Evolutionary conservation across 64 coral and sea anemone species (phyloP), one percentile per base, ranked within the genome.

Genomic region (Stylophora pistillata): DNA sequence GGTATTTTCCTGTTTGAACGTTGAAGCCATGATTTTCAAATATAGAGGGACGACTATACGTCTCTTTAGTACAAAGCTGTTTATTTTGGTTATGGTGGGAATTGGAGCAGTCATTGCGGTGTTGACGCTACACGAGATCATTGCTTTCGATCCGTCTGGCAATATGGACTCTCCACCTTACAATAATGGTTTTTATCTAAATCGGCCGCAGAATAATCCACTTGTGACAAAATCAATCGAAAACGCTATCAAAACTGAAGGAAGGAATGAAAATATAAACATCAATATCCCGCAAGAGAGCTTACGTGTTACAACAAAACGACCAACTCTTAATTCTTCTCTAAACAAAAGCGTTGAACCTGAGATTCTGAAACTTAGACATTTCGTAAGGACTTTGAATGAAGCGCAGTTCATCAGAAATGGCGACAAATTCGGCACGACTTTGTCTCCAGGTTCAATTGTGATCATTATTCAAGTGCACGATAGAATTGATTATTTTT

Each of bases 381-480:
- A 92, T 53, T 61, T 86, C 27, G 71, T 92, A 9, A 55, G 32
- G n/a, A n/a, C 47, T 13, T 13, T 55, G 29, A 92, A 92, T 74
- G 41, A 62, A 0, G 23, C 56, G 70, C 47, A 92, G 30, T 23
- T 26, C 53, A 78, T 92, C 0, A 70, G 73, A 62, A 96, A 96
- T 82, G 17, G 28, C 3, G 95, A 83, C 12, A 74, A 47, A 70
- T 96, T 93, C 47, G 70, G 91, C 9, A 41, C 25, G 53, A 58
- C 88, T 10, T 69, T 96, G 11, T 82, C 81, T 4, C 56, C 93
- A 17, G 78, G 87, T 23, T 89, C 92, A 62, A 66, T 99, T 68
- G 88, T 99, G 21, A 93, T 99, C 14, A 93, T 99, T 25, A 72
- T 99, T 57, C 97, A 99, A 93, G 93, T 99, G 37, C 97, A 99